Base-by-base conservation (phyloP, 2,797 vertebrate species). In the Eidolon dupreanum region DNA sequence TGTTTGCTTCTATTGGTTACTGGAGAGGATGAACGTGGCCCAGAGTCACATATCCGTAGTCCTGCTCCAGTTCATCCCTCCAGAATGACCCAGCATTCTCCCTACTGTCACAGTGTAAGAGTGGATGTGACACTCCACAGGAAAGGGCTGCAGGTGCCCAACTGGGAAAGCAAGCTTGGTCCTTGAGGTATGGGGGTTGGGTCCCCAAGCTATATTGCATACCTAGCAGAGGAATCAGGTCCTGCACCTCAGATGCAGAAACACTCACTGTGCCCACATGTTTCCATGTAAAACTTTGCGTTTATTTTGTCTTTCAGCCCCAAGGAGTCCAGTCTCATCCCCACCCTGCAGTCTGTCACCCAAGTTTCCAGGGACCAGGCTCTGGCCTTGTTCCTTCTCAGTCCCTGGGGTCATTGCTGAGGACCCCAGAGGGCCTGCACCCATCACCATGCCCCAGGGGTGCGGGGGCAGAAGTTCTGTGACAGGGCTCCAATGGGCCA, bases 251-350 rank as follows among this genome's bases (percentile, higher is more conserved):
- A 13, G 36, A 31, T 31, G 55, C 79, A 65, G 73, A 87, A 95
- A 88, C 57, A 96, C 6, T 61, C 11, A 33, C 38, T 95, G 59
- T 90, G 68, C 36, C 31, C 68, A 94, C 55, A 73, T n/a, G 22
- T 1, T 8, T 41, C 66, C 61, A 78, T 2, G 5, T 84, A 79
- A 96, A 97, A 97, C n/a, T 59, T 38, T 88, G 43, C 15, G 24
- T 95, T 98, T 97, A 97, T 97, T 97, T 63, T 92, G 68, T 81
- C 78, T 61, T 92, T 59, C 12, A 65, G 53, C 77, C 28, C 28
- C 46, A 53, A 20, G 41, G 28, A 73, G 22, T 20, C 41, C 26
- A 13, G 20, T 31, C 6, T 12, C 70, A 31, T 16, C 68, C 20
- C 83, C 57, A 36, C 26, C 53, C 55, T 87, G 46, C 0, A 15